Conservation (phyloP, 2,113 vertebrate genomes). For the Vanacampus margaritifer region DNA sequence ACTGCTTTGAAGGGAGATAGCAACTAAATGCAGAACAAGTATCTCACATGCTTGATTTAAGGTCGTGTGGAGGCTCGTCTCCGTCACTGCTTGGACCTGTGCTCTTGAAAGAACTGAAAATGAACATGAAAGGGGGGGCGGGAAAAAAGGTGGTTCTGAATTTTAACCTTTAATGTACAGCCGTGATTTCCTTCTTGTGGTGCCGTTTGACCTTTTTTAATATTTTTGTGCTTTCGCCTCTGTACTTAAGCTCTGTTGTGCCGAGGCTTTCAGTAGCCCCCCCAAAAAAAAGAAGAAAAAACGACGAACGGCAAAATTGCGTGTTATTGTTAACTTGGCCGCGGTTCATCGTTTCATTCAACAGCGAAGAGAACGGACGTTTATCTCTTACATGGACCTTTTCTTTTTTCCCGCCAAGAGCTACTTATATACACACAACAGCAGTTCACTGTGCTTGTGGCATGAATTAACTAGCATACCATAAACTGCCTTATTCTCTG, state of each 20-base stretch:
- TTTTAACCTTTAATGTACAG: slow-evolving; percentile 73
- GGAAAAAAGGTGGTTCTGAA: slow-evolving; percentile 44
- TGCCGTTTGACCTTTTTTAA: slow-evolving; percentile 63
- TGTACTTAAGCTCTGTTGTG: slow-evolving; percentile 48
- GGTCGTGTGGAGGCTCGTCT: slow-evolving; percentile 36
- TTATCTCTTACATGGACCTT: slow-evolving; percentile 35
- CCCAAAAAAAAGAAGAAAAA: slow-evolving; percentile 9
- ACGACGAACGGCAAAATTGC: slow-evolving; percentile 39
- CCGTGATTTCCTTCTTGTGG: slow-evolving; percentile 60
- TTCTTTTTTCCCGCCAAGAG: slow-evolving; percentile 30
- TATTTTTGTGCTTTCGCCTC: slow-evolving; percentile 61
- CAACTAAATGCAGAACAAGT: slow-evolving; percentile 58
- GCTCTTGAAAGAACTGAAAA: slow-evolving; percentile 30
- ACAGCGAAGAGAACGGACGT: slow-evolving; percentile 23
- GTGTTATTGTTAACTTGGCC: slow-evolving; percentile 33
- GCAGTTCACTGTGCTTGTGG: slow-evolving; percentile 48
- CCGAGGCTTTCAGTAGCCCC: slow-evolving; percentile 46
- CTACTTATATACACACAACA: slow-evolving; percentile 23
- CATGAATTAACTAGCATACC: slow-evolving; percentile 61
- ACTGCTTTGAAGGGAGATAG: slow-evolving; percentile 79
- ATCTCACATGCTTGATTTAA: slow-evolving; percentile 30
- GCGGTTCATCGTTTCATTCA: slow-evolving; percentile 41
- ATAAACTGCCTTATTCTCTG: slow-evolving; percentile 64
- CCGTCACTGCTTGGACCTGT: slow-evolving; percentile 45
- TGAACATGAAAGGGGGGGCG: slow-evolving; percentile 13